Conservation (phyloP, 2,888 invertebrate genomes). For the Argynnis bischoffii region DNA sequence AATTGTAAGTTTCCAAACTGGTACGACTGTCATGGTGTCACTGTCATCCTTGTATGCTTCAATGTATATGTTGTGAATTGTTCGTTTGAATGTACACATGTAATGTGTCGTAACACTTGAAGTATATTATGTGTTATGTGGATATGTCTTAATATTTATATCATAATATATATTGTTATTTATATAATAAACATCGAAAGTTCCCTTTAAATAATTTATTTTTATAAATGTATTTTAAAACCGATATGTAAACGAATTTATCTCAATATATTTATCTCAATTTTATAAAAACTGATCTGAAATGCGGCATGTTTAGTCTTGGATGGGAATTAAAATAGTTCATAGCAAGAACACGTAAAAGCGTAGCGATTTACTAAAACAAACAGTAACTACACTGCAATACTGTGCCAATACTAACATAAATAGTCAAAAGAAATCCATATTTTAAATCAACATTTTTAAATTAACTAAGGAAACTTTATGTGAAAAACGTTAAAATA, state of each 20-base stretch:
- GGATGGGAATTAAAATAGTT: neutral
- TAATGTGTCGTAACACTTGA: neutral
- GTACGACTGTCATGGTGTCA: no score
- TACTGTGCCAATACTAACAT: constrained; percentile 12
- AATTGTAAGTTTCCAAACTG: no score
- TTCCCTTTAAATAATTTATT: no score
- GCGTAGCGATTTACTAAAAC: neutral
- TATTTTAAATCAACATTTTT: neutral
- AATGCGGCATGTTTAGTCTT: neutral
- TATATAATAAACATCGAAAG: no score
- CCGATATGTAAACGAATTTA: no score
- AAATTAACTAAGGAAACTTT: neutral
- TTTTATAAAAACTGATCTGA: no score
- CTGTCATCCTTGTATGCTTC: no score
- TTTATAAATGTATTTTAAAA: no score
- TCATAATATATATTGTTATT: neutral
- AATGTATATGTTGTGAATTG: constrained; percentile 1
- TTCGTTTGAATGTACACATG: neutral
- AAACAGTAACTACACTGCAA: constrained; percentile 5
- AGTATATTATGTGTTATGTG: neutral
- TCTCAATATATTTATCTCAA: no score
- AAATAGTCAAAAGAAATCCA: neutral
- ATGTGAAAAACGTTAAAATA: neutral
- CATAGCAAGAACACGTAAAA: neutral
- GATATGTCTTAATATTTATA: neutral